These are phyloP conservation scores for Cephus nigrinus DNA, from an alignment of 2,888 invertebrate genomes.

Conservation along the genomic window DNA sequence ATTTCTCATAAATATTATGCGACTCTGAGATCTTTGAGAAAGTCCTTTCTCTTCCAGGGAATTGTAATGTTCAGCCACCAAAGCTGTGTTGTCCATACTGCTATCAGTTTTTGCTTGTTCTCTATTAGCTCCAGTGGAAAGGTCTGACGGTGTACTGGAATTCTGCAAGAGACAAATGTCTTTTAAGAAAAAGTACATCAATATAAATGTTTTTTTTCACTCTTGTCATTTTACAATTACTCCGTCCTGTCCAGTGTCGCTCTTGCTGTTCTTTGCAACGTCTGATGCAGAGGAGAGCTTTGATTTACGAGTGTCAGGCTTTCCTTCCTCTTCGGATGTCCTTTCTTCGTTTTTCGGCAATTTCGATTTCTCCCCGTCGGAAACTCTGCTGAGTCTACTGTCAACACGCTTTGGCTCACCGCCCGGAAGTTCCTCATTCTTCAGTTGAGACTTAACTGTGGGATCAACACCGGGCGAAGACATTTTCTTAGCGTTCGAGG, in stretches of 20 bases:
- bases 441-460: not conserved
- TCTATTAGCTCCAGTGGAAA: conserved; percentile 40
- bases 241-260: not conserved
- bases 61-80: conserved; percentile 96
- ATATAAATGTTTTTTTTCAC: not conserved
- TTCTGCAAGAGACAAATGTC: conserved; percentile 24
- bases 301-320: too few relatives aligned
- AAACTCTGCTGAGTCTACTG: not conserved
- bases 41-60: conserved; percentile 85
- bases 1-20: conserved; percentile 93
- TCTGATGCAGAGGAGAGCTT: too few relatives aligned
- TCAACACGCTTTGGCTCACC: not conserved
- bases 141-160: conserved; percentile 43
- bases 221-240: not conserved
- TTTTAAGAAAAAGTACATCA: not conserved
- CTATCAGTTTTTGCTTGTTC: conserved; percentile 28
- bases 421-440: not conserved
- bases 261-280: not conserved
- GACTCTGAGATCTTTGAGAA: conserved; percentile 83
- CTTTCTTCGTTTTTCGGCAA: too few relatives aligned
- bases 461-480: not conserved
- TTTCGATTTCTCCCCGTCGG: not conserved
- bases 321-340: too few relatives aligned
- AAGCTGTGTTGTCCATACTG: conserved; percentile 67
- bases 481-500: not conserved